phyloP scores from a whole-genome alignment of 2,797 vertebrate species.

The Pipistrellus nathusii region DNA sequence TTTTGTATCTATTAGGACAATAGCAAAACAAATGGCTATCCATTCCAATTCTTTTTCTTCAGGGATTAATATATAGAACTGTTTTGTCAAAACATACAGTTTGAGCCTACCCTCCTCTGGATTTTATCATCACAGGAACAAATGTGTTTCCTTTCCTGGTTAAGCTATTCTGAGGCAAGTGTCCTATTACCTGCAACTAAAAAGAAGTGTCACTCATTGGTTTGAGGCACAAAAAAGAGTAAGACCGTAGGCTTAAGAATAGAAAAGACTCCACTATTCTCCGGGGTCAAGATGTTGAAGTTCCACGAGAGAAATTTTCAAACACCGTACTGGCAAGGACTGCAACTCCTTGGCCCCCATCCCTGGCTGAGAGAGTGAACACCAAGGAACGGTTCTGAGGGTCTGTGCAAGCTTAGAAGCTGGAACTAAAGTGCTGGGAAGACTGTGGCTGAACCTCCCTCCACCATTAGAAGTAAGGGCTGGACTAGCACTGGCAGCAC shows the following conservation, averaged over 20 bases:
- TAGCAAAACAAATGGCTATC: not conserved
- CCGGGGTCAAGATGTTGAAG: not conserved
- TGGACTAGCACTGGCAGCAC: not conserved
- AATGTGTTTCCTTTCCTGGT: not conserved
- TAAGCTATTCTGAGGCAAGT: constrained; percentile 2
- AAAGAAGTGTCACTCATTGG: not conserved
- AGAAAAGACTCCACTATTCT: not conserved
- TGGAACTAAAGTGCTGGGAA: not conserved
- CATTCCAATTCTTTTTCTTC: constrained; percentile 19
- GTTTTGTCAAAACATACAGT: constrained; percentile 8
- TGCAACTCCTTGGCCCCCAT: not conserved
- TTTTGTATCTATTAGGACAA: constrained; percentile 1
- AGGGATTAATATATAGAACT: not conserved
- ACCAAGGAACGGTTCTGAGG: not conserved
- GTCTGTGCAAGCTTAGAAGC: not conserved
- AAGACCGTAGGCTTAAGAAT: not conserved
- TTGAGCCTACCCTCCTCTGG: not conserved
- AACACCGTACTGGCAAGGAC: not conserved
- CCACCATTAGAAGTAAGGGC: not conserved
- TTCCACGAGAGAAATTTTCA: constrained; percentile 13
- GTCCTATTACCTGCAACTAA: not conserved
- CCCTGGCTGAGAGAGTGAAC: not conserved
- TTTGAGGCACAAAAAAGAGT: not conserved
- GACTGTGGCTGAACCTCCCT: not conserved
- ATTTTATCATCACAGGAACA: not conserved